These are phyloP conservation scores for Esox niger DNA, from an alignment of 2,113 vertebrate genomes.

Conservation along the genomic window DNA sequence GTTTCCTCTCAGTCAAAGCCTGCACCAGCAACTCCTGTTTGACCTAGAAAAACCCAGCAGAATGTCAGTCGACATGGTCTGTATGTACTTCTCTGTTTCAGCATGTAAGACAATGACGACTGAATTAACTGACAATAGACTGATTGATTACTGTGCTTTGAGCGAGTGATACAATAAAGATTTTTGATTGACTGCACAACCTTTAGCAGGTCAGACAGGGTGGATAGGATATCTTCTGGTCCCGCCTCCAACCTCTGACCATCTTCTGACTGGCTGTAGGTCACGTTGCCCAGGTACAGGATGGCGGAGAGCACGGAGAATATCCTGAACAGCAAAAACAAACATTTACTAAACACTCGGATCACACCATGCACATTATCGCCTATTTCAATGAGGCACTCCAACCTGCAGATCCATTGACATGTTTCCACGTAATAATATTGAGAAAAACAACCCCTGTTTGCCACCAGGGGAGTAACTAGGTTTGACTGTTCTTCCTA, in stretches of 20 bases:
- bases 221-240: conserved; percentile 82
- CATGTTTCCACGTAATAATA: too few relatives aligned
- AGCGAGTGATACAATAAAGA: too few relatives aligned
- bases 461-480: conserved; percentile 14
- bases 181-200: conserved; percentile 32
- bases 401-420: too few relatives aligned
- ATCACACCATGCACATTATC: too few relatives aligned
- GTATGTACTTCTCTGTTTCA: neutral
- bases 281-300: conserved; percentile 89
- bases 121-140: too few relatives aligned
- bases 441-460: too few relatives aligned
- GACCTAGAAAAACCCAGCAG: conserved; percentile 70
- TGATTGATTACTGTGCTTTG: too few relatives aligned
- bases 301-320: conserved; percentile 93
- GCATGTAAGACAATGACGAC: too few relatives aligned
- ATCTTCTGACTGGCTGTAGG: conserved; percentile 75
- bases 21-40: conserved; percentile 83
- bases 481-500: conserved; percentile 1
- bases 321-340: conserved; percentile 71
- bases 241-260: conserved; percentile 83
- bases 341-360: neutral
- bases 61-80: too few relatives aligned
- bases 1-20: conserved; percentile 87
- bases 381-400: too few relatives aligned
- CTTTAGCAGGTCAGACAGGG: conserved; percentile 84